Conservation (phyloP, 2,888 invertebrate species). For the Agrotis clavis region DNA sequence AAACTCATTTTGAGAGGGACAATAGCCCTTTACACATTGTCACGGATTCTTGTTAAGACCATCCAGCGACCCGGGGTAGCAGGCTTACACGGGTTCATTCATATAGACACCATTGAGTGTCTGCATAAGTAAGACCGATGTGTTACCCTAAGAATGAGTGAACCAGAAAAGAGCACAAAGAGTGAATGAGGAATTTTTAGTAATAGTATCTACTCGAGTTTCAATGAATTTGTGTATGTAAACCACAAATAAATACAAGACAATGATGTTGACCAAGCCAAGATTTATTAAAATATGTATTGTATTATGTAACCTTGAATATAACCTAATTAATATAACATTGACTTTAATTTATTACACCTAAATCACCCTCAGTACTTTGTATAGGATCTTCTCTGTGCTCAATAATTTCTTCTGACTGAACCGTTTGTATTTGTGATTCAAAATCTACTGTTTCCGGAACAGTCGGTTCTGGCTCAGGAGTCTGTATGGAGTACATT, state of each 20-base stretch:
- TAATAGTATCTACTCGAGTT: no score
- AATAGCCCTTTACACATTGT: no score
- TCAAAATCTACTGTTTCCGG: conserved; percentile 51
- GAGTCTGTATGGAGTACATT: conserved; percentile 75
- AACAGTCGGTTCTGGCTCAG: conserved; percentile 51
- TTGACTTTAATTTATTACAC: conserved; percentile 38
- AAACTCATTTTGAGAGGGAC: no score
- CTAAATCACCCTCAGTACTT: conserved; percentile 62
- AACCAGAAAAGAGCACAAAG: no score
- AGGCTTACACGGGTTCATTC: no score
- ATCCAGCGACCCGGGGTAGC: no score
- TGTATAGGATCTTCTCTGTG: conserved; percentile 59
- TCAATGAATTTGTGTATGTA: background rate
- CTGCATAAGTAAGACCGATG: no score
- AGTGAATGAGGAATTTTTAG: no score
- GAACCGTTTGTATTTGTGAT: conserved; percentile 52
- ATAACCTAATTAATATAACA: conserved; percentile 32
- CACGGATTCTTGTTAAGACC: no score
- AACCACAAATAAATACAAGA: conserved; percentile 8
- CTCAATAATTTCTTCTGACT: conserved; percentile 64
- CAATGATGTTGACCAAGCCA: conserved; percentile 15
- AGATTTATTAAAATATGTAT: conserved; percentile 36
- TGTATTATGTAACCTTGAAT: conserved; percentile 34
- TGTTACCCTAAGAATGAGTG: no score
- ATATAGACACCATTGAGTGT: no score